Evolutionary conservation across 1,140 invertebrate genomes (phyloP), one percentile per base, ranked within the genome.

Genomic region (Halesus radiatus): DNA sequence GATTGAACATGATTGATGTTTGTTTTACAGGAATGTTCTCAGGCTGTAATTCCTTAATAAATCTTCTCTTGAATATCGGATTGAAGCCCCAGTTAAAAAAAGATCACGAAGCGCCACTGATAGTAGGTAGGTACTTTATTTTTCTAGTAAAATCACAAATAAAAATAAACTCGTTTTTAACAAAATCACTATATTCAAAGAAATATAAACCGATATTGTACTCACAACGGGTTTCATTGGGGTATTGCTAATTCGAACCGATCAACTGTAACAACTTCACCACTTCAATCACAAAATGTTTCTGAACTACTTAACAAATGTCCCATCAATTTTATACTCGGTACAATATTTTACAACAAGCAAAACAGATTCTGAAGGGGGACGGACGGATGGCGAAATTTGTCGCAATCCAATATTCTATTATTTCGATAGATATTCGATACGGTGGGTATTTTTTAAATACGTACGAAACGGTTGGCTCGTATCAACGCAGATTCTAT

Each of bases 311-410:
- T 53, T 3, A 15, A 22, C 50, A 54, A 53, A 53, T 50, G 22
- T 53, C 23, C 50, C 45, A n/a, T 45, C 52, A 22, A 66, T 29
- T 72, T 72, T 72, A 72, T 72, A 72, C 68, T 26, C 20, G 62
- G 7, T 66, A 66, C 62, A 8, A 3, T n/a, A 6, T 18, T 45
- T 53, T 72, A 23, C 68, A 22, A 53, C 54, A 26, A 10, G 18
- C 37, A 45, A 45, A 13, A 45, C 37, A 45, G 13, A 45, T 45
- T 45, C 10, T n/a, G 68, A 22, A 1, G 50, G 68, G 68, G 50
- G n/a, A 16, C 3, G 45, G 1, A 7, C 5, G 15, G 13, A 1
- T 5, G 5, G 45, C 50, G 26, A 72, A n/a, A 54, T 72, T 72
- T 53, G 20, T 26, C 16, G 18, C 22, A 72, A 22, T 66, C 16